Evolutionary conservation across 2,113 vertebrate species (phyloP), one percentile per base, ranked within the genome.

Genomic region (Lethenteron reissneri): DNA sequence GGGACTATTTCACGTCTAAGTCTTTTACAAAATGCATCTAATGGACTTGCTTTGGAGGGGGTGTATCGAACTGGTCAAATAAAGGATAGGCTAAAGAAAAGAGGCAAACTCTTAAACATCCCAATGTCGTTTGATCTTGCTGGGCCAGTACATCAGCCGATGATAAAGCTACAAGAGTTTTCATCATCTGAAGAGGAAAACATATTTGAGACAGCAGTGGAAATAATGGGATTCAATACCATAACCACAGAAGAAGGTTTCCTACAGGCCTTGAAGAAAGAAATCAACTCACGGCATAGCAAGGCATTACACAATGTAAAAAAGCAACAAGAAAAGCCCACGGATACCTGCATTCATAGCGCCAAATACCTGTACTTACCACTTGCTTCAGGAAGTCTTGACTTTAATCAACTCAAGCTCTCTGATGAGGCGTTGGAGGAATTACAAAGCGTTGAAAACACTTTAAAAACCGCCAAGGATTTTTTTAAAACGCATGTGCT

Each of bases 31-130:
- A 1, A 15, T 60, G 79, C 78, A 0, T 83, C 83, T 0, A 81
- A 81, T 71, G 81, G 81, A 0, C 69, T 83, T 64, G 80, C 80
- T 57, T 76, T 83, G 57, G 75, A 79, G 59, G 83, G 82, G 70
- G 78, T 83, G 73, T 84, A 78, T 57, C 76, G 76, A 72, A 79
- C 73, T 21, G 72, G 70, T 3, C 14, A 75, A 10, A 9, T 72
- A 3, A 58, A 0, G 0, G 73, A 72, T 9, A 17, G 76, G 57
- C 56, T 81, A 62, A 68, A 72, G 5, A 81, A 57, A 21, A 74
- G 74, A 71, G 78, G 82, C 4, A 73, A 80, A 72, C 71, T 83
- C 58, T 73, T 83, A 17, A 19, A 58, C n/a, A 2, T 81, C 56
- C 81, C 80, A 0, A n/a, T 74, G 0, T 56, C 74, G 1, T 79